Evolutionary conservation across 2,113 vertebrate species (phyloP), one percentile per base, ranked within the genome.

Genomic region (Lipophrys pholis): DNA sequence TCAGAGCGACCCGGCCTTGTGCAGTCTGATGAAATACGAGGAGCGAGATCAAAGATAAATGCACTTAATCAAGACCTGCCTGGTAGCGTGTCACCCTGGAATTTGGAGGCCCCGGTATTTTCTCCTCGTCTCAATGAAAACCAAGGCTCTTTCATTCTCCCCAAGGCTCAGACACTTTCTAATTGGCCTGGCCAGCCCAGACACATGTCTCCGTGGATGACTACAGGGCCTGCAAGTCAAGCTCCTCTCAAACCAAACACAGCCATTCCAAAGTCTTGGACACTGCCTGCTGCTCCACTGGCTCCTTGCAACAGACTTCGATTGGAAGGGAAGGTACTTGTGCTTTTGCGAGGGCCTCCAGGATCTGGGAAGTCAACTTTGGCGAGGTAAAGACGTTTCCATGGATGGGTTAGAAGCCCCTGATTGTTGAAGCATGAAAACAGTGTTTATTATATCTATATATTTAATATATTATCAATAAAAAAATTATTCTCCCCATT

Each of bases 301-400:
- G n/a, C 17, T 79, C 73, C 70, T 83, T 73, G 90, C 45, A 95
- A 82, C 90, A 94, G 93, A 77, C 92, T 94, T 52, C 88, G 64
- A 41, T 90, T 96, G 12, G 64, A 94, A 69, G 96, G 96, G 69
- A 94, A 91, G 78, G 93, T 97, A 30, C 94, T 99, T 46, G 93
- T 99, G 81, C 89, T 99, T 82, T 94, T 99, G 65, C 96, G 97
- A 89, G 98, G 98, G 4, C 95, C 96, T 80, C 97, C 98, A 0
- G 98, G 98, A 90, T 97, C 96, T 76, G 98, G 98, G 80, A 99
- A 99, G 93, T 95, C 96, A 11, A 96, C 96, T 67, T 83, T 98
- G 89, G 97, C 96, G 89, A 96, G 95, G 98, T 98, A 95, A 72
- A 62, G 41, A 38, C 54, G 14, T 38, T 69, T n/a, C 8, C 5